A percentile compares a stretch with the other conserved stretches of the same genome.
Conservation (phyloP, 2,797 vertebrate species). For the Acanthurus leucopareius region DNA sequence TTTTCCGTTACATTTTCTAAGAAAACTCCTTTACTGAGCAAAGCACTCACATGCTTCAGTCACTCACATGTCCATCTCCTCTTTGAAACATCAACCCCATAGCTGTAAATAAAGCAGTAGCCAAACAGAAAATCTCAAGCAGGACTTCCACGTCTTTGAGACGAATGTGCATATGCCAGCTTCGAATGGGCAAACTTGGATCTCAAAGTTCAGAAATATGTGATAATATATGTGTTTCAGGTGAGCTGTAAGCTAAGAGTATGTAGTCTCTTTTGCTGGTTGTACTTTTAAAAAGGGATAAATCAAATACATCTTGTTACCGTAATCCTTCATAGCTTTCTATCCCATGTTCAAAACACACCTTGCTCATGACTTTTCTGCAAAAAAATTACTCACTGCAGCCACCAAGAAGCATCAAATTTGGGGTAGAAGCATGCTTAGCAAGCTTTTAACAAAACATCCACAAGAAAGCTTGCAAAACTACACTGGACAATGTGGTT, state of each 20-base stretch:
- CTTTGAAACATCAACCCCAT: conserved; percentile 8
- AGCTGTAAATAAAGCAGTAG: conserved; percentile 7
- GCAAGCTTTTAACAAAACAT: conserved; percentile 2
- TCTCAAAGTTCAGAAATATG: conserved; percentile 1
- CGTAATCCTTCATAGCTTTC: not conserved
- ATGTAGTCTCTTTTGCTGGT: not conserved
- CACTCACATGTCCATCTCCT: conserved; percentile 34
- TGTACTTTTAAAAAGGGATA: conserved; percentile 4
- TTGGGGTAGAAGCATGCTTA: conserved; percentile 16
- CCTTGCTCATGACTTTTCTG: not conserved
- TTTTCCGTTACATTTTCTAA: conserved; percentile 22
- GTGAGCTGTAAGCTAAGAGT: conserved; percentile 2
- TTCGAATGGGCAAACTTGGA: not conserved
- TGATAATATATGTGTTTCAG: conserved; percentile 16
- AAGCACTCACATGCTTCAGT: conserved; percentile 34
- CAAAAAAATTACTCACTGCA: not conserved
- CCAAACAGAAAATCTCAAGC: conserved; percentile 6
- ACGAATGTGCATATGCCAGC: not conserved
- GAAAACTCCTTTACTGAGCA: conserved; percentile 27
- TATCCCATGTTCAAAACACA: not conserved
- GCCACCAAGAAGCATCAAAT: not conserved
- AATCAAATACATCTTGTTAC: not conserved
- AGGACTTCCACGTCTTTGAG: not conserved
- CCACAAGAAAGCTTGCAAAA: not conserved
- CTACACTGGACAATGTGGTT: conserved; percentile 20